A percentile compares a stretch with the other conserved stretches of the same genome.
These are phyloP conservation scores for Eupsittula cactorum DNA, from an alignment of 2,113 vertebrate species.

Conservation along the genomic window DNA sequence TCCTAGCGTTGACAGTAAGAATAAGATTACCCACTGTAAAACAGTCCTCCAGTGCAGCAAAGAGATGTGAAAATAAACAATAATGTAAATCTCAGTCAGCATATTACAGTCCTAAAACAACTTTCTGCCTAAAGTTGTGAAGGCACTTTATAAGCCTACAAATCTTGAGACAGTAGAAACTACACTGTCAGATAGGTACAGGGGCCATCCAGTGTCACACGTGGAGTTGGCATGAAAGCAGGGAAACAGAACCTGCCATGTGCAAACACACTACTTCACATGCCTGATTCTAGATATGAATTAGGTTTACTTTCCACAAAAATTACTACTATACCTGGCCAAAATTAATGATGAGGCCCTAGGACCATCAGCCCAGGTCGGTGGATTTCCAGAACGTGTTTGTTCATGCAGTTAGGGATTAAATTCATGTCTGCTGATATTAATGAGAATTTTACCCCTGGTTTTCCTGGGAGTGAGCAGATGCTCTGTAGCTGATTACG, in stretches of 20 bases:
- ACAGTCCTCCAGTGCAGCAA: neutral
- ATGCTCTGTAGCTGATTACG: neutral
- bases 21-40: neutral
- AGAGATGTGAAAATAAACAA: conserved; percentile 29
- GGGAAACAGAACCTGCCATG: neutral
- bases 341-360: neutral
- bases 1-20: neutral
- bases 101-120: neutral
- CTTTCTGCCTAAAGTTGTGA: neutral
- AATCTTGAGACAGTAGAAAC: neutral
- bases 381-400: neutral
- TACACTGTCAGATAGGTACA: neutral
- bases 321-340: neutral
- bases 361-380: neutral
- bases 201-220: accelerated
- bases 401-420: neutral
- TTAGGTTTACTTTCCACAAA: neutral
- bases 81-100: neutral
- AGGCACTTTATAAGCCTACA: neutral
- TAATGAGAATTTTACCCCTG: neutral
- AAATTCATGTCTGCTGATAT: neutral
- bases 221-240: neutral
- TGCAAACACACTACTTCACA: neutral
- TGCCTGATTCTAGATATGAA: neutral
- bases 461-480: neutral